phyloP scores from a whole-genome alignment of 2,797 vertebrate genomes.

The Scolopax bukidnonensis region DNA sequence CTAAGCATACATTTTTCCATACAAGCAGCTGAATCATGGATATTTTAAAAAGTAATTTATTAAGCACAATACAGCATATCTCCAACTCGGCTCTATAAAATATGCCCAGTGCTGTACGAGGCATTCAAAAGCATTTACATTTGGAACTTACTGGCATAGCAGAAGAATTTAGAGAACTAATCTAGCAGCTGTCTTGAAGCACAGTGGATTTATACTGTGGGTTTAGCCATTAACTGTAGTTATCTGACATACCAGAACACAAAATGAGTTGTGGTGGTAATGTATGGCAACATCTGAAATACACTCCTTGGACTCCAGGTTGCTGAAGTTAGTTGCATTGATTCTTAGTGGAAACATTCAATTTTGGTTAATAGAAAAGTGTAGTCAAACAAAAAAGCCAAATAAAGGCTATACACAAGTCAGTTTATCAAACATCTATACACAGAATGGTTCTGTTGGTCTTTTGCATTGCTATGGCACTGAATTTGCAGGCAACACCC shows the following conservation, averaged over 20 bases:
- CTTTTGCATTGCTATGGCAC: background rate
- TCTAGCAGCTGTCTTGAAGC: conserved; percentile 31
- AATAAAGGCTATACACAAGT: background rate
- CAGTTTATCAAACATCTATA: background rate
- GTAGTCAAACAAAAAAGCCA: background rate
- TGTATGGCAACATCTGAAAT: background rate
- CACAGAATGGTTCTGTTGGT: background rate
- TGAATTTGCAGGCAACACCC: background rate
- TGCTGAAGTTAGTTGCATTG: background rate
- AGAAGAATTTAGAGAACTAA: conserved; percentile 16
- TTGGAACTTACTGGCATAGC: background rate
- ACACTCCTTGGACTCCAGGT: background rate
- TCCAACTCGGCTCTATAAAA: conserved; percentile 29
- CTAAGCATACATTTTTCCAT: conserved; percentile 13
- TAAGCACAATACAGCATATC: conserved; percentile 13
- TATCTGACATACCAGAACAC: background rate
- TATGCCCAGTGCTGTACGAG: background rate
- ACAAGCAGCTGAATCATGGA: conserved; percentile 28
- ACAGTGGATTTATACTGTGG: background rate
- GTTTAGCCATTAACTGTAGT: background rate
- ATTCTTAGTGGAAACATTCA: background rate
- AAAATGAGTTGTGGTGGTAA: background rate
- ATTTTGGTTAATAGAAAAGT: background rate
- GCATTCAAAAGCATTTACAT: conserved; percentile 12
- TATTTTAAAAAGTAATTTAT: conserved; percentile 40